Percentiles rank a stretch among this genome's conserved stretches.
phyloP scores from a whole-genome alignment of 92 coral and sea anemone genomes.

The Palythoa grandis region DNA sequence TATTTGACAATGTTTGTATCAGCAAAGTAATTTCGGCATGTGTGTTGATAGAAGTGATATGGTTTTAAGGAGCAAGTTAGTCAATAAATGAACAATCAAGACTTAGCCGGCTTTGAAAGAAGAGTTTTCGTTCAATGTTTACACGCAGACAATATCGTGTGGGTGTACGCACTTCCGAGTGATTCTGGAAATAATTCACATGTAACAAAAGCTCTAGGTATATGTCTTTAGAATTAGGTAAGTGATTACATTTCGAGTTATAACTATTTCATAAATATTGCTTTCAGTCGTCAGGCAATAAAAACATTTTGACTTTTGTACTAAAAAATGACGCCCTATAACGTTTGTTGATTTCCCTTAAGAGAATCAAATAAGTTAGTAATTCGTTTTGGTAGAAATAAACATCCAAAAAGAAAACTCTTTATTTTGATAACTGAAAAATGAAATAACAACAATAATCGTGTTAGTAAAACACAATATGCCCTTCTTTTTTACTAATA shows the following conservation, averaged over 20 bases:
- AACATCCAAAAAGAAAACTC: not conserved
- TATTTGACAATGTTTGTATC: too few relatives aligned
- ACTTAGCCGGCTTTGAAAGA: not conserved
- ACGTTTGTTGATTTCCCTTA: not conserved
- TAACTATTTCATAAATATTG: not conserved
- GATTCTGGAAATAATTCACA: not conserved
- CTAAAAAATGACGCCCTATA: not conserved
- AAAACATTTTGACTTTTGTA: not conserved
- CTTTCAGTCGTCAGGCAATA: not conserved
- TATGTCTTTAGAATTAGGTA: not conserved
- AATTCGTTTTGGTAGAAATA: not conserved
- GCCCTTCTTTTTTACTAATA: not conserved
- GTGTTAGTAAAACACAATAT: not conserved
- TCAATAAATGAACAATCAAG: slow-evolving; percentile 1
- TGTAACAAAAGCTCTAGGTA: not conserved
- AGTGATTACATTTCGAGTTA: not conserved
- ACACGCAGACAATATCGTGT: not conserved
- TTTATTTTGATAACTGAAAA: not conserved
- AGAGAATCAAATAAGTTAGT: not conserved
- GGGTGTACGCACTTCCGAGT: slow-evolving; percentile 3
- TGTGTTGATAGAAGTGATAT: too few relatives aligned
- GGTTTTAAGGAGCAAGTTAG: not conserved
- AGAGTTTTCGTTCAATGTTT: not conserved
- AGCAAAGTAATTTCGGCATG: too few relatives aligned
- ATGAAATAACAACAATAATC: not conserved